These are phyloP conservation scores for Melanargia galathea DNA, from an alignment of 2,888 invertebrate genomes.

Conservation along the genomic window DNA sequence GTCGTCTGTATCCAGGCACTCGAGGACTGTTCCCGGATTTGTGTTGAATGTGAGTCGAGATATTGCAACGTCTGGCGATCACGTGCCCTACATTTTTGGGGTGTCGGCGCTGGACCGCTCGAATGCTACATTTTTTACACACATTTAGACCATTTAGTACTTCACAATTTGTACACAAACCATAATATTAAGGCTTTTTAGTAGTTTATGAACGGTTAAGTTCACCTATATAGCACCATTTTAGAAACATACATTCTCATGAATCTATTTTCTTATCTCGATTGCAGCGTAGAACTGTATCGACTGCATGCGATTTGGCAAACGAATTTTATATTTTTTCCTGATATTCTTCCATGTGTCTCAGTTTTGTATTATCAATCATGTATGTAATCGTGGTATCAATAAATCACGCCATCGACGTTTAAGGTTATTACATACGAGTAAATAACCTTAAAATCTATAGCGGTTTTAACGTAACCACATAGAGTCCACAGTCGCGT, in stretches of 20 bases:
- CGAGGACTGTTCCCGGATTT: conserved; percentile 66
- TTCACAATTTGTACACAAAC: conserved; percentile 47
- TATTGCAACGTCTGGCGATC: conserved; percentile 61
- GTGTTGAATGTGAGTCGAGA: conserved; percentile 78
- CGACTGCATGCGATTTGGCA: conserved; percentile 27
- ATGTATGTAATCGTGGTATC: conserved; percentile 26
- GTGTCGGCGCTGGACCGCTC: conserved; percentile 65
- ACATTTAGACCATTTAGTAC: conserved; percentile 58
- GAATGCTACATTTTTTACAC: conserved; percentile 64
- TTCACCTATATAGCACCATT: neutral
- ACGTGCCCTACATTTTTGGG: conserved; percentile 75
- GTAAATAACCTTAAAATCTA: conserved; percentile 47
- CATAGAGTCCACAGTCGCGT: conserved; percentile 46
- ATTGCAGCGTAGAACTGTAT: conserved; percentile 3
- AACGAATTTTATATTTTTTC: conserved; percentile 17
- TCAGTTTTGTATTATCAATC: neutral
- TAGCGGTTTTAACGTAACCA: conserved; percentile 44
- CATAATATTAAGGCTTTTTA: conserved; percentile 47
- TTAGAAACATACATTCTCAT: conserved; percentile 1
- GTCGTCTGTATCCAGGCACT: conserved; percentile 47
- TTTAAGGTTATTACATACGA: conserved; percentile 43
- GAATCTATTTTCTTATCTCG: neutral
- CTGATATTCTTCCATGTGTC: conserved; percentile 3
- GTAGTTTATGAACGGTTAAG: conserved; percentile 47
- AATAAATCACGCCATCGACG: conserved; percentile 45